These are phyloP conservation scores for Leptoteleia sp. DNA, from an alignment of 1,140 invertebrate genomes.

Conservation along the genomic window DNA sequence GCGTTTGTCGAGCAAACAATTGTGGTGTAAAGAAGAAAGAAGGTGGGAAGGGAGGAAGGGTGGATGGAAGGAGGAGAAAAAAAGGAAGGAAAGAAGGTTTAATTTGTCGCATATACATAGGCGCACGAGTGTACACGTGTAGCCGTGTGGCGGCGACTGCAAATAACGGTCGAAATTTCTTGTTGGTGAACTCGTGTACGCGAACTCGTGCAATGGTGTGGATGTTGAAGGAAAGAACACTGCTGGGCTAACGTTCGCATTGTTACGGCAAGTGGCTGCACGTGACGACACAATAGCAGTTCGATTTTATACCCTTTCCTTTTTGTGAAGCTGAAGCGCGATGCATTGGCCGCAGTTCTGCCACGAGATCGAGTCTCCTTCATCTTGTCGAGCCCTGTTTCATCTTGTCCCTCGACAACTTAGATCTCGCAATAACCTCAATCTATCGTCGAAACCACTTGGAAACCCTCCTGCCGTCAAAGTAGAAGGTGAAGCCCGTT, in stretches of 20 bases:
- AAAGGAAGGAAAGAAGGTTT: too few species aligned
- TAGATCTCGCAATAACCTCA: slow-evolving; percentile 73
- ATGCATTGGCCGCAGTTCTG: slow-evolving; percentile 53
- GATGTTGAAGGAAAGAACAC: slow-evolving; percentile 45
- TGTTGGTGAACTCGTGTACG: slow-evolving; percentile 1
- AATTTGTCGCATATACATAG: background rate
- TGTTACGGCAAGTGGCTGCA: slow-evolving; percentile 75
- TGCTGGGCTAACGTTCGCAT: slow-evolving; percentile 67
- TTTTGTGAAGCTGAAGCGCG: slow-evolving; percentile 39
- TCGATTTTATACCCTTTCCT: slow-evolving; percentile 72
- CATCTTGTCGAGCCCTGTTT: slow-evolving; percentile 50
- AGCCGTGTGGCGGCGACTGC: background rate
- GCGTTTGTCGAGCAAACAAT: too few species aligned
- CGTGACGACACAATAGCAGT: slow-evolving; percentile 78
- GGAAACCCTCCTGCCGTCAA: slow-evolving; percentile 55
- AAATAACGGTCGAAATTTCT: slow-evolving; percentile 7
- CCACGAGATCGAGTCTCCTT: slow-evolving; percentile 59
- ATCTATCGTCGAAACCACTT: slow-evolving; percentile 68
- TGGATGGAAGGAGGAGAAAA: too few species aligned
- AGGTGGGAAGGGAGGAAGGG: too few species aligned
- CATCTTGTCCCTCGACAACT: slow-evolving; percentile 67
- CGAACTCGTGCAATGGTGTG: too few species aligned
- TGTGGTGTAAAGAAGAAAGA: too few species aligned
- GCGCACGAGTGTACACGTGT: slow-evolving; percentile 3
- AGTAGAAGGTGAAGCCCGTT: slow-evolving; percentile 64